Base-by-base conservation (phyloP, 2,888 invertebrate genomes). In the Ptychoptera contaminata region DNA sequence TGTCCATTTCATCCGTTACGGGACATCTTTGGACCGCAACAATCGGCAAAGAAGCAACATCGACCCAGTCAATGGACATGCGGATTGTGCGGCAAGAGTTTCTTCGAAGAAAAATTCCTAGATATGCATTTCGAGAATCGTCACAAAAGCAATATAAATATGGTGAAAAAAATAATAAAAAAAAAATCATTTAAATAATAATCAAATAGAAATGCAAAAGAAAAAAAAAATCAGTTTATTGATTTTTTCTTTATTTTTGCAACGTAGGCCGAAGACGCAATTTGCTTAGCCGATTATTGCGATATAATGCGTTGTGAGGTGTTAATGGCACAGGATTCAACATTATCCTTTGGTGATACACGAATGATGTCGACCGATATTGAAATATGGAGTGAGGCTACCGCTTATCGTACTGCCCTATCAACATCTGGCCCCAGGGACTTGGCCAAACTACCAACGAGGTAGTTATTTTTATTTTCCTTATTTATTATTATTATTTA, bases 261-360 rank as follows among this genome's bases (percentile, higher is more conserved):
- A 9, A n/a, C 11, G n/a, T 59, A 91, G 91, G 87, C 82, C 45
- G 87, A 90, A 67, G 90, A 91, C 65, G 82, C 88, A 49, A 83
- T 92, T 56, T 93, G 93, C 65, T 73, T 92, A 57, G 88, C 91
- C 43, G 90, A 92, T 65, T 92, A 84, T 68, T 94, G 93, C 72
- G 92, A 93, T 68, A 86, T 93, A 56, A 90, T 93, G 82, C 77
- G 93, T 54, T 93, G 93, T 66, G 88, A 91, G 62, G 87, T 92
- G 43, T 69, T 90, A 54, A 73, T 79, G 51, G 78, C 80, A 48
- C 79, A 83, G 59, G 82, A 83, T 49, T 69, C 70, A 42, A 72
- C 67, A 48, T 56, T 71, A 36, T 64, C 76, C 55, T 71, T 76
- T 51, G 79, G 77, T 49, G 77, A 77, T 55, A 73, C 75, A 38